Conservation (phyloP, 2,113 vertebrate species). For the Onychorhynchus coronatus region DNA sequence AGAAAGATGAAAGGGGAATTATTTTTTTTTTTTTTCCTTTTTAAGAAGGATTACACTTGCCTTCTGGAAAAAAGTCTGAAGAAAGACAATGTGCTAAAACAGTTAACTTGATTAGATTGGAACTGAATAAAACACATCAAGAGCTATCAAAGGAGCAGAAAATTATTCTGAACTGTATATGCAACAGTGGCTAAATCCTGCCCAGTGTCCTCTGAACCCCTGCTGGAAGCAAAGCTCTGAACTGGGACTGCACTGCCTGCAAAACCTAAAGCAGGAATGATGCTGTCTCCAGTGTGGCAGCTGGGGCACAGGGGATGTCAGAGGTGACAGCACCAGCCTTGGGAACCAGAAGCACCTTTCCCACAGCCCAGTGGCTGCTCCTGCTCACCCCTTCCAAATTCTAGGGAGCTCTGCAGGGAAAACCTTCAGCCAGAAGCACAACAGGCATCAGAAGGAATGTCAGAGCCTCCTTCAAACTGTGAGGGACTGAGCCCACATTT, state of each 20-base stretch:
- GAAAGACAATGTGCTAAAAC: slow-evolving; percentile 43
- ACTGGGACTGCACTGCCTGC: neutral
- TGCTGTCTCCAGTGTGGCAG: neutral
- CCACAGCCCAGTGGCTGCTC: neutral
- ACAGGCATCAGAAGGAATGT: neutral
- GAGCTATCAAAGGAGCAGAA: slow-evolving; percentile 24
- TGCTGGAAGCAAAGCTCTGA: neutral
- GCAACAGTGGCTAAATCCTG: slow-evolving; percentile 37
- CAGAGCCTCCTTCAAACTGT: neutral
- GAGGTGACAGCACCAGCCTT: neutral
- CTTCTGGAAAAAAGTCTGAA: slow-evolving; percentile 21
- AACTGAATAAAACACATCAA: slow-evolving; percentile 33
- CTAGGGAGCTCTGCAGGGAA: neutral
- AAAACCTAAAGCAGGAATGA: neutral
- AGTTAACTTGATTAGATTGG: slow-evolving; percentile 37
- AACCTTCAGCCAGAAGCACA: neutral
- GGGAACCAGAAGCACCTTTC: neutral
- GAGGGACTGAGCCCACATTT: neutral
- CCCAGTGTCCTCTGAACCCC: neutral
- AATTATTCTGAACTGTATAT: slow-evolving; percentile 45
- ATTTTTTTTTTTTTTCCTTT: neutral
- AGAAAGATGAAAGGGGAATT: slow-evolving; percentile 55
- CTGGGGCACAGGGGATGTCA: neutral
- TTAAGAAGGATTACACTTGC: slow-evolving; percentile 30
- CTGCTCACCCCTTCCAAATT: neutral